A percentile compares a stretch with the other conserved stretches of the same genome.
Conservation (phyloP, 2,113 vertebrate genomes). For the Oreamnos americanus region DNA sequence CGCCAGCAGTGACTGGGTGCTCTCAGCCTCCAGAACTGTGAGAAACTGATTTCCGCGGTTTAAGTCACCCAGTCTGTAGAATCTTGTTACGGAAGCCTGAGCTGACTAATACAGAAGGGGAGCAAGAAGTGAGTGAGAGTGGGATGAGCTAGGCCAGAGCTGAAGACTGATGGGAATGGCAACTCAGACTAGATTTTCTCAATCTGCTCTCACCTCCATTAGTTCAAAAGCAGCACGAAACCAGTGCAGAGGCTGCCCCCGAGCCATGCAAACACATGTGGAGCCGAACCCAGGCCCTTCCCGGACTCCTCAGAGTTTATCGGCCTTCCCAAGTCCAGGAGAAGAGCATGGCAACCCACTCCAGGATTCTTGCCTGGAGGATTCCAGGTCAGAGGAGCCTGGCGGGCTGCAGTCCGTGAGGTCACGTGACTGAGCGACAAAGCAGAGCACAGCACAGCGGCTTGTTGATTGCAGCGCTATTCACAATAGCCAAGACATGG, state of each 20-base stretch:
- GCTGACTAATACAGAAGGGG: background rate
- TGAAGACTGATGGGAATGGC: background rate
- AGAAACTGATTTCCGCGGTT: background rate
- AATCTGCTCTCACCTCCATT: background rate
- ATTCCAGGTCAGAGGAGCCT: background rate
- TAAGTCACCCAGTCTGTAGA: too few species aligned
- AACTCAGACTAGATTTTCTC: background rate
- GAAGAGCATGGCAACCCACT: background rate
- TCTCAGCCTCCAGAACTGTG: background rate
- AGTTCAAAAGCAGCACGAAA: background rate
- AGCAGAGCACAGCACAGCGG: background rate
- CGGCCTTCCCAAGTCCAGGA: background rate
- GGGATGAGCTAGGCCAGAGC: background rate
- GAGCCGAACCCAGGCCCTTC: background rate
- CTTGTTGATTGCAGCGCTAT: background rate
- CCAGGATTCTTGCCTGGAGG: background rate
- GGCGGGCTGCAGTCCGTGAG: background rate
- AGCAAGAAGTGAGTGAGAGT: background rate
- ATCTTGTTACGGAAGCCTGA: too few species aligned
- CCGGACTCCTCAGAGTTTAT: background rate
- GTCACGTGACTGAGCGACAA: accelerated
- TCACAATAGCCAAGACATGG: background rate
- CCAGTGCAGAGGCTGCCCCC: background rate
- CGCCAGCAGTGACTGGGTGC: background rate
- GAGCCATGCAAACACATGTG: background rate